Conservation (phyloP, 2,113 vertebrate species). For the Tylochromis polylepis region DNA sequence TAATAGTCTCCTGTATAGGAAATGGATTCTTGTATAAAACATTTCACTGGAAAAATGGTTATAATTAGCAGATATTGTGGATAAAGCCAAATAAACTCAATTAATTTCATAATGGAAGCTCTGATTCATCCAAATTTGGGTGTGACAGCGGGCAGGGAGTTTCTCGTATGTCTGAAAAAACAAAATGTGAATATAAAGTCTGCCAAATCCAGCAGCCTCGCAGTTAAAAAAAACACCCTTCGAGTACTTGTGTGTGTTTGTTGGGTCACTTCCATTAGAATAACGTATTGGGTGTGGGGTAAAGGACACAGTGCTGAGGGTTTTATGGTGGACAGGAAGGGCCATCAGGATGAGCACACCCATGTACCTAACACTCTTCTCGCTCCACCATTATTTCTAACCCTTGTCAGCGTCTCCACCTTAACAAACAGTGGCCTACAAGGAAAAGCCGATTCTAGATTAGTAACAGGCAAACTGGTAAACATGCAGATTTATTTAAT, state of each 20-base stretch:
- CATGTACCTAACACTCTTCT: constrained; percentile 15
- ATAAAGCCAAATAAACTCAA: neutral
- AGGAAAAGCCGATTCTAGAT: neutral
- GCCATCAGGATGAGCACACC: constrained; percentile 34
- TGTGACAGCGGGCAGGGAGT: neutral
- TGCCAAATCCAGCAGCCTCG: neutral
- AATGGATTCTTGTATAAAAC: neutral
- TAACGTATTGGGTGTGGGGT: constrained; percentile 30
- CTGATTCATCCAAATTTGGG: neutral
- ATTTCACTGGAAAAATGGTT: neutral
- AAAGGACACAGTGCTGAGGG: constrained; percentile 9
- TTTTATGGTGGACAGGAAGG: constrained; percentile 53
- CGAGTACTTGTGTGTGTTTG: neutral
- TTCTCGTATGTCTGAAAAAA: neutral
- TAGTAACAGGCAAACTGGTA: neutral
- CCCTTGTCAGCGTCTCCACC: neutral
- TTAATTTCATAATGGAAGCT: neutral
- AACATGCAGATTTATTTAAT: neutral
- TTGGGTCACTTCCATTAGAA: neutral
- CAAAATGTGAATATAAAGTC: neutral
- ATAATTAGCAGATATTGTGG: neutral
- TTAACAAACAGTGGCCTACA: neutral
- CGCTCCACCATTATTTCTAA: neutral
- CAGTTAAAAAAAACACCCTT: neutral
- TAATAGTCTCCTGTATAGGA: neutral